Conservation (phyloP, 2,888 invertebrate genomes). For the Deilephila elpenor region DNA sequence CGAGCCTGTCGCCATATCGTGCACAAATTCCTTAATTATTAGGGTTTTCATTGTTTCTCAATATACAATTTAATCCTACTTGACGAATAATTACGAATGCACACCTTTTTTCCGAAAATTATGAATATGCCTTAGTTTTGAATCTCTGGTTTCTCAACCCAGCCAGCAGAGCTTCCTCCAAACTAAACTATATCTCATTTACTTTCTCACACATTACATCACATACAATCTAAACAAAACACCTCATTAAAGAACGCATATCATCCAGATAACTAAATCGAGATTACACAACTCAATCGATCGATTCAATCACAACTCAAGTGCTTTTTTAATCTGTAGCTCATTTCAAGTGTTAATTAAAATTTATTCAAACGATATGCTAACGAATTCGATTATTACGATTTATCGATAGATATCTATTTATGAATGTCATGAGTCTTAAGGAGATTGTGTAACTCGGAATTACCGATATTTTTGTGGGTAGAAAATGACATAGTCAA, state of each 20-base stretch:
- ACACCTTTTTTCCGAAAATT: too few relatives aligned
- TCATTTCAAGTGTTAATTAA: constrained; percentile 2
- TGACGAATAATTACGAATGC: too few relatives aligned
- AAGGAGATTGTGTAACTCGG: too few relatives aligned
- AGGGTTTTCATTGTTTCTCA: too few relatives aligned
- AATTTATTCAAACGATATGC: constrained; percentile 17
- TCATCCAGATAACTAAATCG: constrained; percentile 2
- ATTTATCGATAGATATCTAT: background rate
- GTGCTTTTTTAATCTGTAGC: background rate
- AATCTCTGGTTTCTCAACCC: too few relatives aligned
- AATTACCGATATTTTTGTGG: too few relatives aligned
- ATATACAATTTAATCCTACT: too few relatives aligned
- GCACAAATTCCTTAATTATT: too few relatives aligned
- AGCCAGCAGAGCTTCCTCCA: too few relatives aligned
- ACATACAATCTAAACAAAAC: background rate
- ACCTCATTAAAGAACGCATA: constrained; percentile 1
- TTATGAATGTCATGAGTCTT: background rate
- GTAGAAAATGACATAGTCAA: too few relatives aligned
- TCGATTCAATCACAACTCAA: constrained; percentile 1
- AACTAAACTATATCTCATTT: background rate
- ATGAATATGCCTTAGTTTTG: too few relatives aligned
- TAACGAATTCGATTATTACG: constrained; percentile 15
- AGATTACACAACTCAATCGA: constrained; percentile 8
- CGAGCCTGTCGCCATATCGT: too few relatives aligned
- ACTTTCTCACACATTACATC: background rate